Percentiles rank a stretch among this genome's conserved stretches.
phyloP scores from a whole-genome alignment of 2,888 invertebrate genomes.

The Ochlodes sylvanus region DNA sequence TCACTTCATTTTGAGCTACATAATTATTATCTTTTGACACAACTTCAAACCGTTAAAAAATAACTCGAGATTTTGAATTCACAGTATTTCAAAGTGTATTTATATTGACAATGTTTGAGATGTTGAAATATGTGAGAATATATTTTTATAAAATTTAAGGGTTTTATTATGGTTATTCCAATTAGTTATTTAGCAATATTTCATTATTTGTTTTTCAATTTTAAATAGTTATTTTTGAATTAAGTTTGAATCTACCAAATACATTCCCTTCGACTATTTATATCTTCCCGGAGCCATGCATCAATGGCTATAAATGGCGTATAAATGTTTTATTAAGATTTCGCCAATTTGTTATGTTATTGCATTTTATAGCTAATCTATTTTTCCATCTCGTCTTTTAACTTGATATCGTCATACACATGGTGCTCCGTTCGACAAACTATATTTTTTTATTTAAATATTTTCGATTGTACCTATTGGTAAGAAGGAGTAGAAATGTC shows the following conservation, averaged over 20 bases:
- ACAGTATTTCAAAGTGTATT: neutral
- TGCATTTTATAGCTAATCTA: too few species aligned
- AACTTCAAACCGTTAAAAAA: too few species aligned
- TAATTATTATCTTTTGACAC: too few species aligned
- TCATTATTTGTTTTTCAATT: neutral
- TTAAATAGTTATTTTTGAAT: neutral
- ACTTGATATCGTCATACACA: too few species aligned
- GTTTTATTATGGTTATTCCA: slow-evolving; percentile 2
- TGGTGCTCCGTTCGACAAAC: neutral
- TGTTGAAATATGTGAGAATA: neutral
- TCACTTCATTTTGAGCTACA: too few species aligned
- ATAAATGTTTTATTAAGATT: too few species aligned
- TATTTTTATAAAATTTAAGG: neutral
- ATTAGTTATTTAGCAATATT: neutral
- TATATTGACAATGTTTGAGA: too few species aligned
- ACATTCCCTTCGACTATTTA: neutral
- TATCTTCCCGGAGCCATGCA: too few species aligned
- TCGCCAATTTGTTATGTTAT: too few species aligned
- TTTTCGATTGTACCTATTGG: too few species aligned
- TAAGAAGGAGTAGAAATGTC: neutral
- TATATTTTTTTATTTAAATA: neutral
- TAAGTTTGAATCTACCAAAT: neutral
- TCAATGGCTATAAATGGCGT: too few species aligned
- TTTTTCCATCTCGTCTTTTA: too few species aligned
- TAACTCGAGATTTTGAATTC: neutral